phyloP scores from a whole-genome alignment of 1,140 invertebrate genomes.

The Neomicropteryx cornuta region DNA sequence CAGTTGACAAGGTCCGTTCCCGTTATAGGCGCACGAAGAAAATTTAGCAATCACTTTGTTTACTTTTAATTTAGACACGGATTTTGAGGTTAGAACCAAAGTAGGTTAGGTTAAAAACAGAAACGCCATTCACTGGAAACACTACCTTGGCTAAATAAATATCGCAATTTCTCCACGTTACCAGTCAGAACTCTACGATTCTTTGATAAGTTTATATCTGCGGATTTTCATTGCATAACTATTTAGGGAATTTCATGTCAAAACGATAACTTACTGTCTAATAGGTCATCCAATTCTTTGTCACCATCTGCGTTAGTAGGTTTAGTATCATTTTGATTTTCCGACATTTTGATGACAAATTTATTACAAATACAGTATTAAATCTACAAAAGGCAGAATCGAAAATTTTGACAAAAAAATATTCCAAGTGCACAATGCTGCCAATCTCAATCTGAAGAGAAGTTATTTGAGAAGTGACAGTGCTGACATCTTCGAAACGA shows the following conservation, averaged over 20 bases:
- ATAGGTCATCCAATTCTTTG: constrained; percentile 31
- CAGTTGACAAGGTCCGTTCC: too few species aligned
- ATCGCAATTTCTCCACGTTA: not conserved
- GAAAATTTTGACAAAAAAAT: too few species aligned
- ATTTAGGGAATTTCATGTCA: not conserved
- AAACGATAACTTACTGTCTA: constrained; percentile 26
- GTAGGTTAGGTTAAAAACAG: not conserved
- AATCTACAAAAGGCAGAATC: too few species aligned
- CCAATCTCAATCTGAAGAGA: too few species aligned
- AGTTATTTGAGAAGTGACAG: too few species aligned
- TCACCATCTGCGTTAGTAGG: constrained; percentile 25
- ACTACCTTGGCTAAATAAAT: not conserved
- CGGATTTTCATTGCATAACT: not conserved
- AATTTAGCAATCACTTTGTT: too few species aligned
- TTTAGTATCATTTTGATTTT: constrained; percentile 26
- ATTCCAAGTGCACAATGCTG: too few species aligned
- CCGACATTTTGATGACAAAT: constrained; percentile 27
- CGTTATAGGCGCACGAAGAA: too few species aligned
- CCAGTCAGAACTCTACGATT: not conserved
- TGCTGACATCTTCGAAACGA: too few species aligned
- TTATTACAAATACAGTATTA: too few species aligned
- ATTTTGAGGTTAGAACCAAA: too few species aligned
- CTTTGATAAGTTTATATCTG: not conserved
- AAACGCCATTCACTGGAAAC: not conserved
- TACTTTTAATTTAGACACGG: too few species aligned